Evolutionary conservation across 2,797 vertebrate species (phyloP).

Genomic region (Amazona finschi): DNA sequence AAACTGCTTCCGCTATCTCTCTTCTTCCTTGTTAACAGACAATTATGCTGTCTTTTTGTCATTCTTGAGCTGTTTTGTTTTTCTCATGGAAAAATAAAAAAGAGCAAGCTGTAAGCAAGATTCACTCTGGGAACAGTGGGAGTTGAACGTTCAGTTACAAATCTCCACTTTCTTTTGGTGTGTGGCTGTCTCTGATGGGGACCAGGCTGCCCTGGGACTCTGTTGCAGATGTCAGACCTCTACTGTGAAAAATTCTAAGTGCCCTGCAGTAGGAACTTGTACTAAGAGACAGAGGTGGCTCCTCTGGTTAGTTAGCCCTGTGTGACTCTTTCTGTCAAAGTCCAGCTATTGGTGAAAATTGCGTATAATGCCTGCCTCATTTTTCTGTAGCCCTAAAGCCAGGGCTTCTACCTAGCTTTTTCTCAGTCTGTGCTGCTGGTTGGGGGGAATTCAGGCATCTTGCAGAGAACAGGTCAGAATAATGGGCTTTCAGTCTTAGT

Average conservation of each 20-base stretch:
- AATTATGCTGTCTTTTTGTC: background rate
- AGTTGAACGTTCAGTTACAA: background rate
- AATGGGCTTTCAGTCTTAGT: background rate
- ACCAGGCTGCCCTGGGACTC: background rate
- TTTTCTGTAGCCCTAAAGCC: background rate
- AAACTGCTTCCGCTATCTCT: background rate
- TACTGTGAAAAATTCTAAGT: accelerated
- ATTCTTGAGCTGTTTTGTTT: background rate
- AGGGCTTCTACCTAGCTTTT: background rate
- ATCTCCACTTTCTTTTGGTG: background rate
- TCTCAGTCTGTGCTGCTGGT: background rate
- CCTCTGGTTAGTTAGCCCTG: background rate
- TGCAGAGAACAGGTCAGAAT: background rate
- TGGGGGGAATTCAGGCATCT: background rate
- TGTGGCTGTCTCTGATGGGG: background rate
- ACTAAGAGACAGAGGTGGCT: background rate
- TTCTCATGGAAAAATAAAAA: background rate
- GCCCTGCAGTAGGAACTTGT: background rate
- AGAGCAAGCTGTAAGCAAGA: background rate
- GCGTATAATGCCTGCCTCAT: background rate
- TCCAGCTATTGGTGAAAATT: background rate
- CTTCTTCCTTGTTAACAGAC: background rate
- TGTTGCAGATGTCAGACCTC: background rate
- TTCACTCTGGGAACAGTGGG: background rate
- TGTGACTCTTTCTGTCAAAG: background rate